phyloP scores from a whole-genome alignment of 92 coral and sea anemone genomes.

The Epizoanthus ramosus region DNA sequence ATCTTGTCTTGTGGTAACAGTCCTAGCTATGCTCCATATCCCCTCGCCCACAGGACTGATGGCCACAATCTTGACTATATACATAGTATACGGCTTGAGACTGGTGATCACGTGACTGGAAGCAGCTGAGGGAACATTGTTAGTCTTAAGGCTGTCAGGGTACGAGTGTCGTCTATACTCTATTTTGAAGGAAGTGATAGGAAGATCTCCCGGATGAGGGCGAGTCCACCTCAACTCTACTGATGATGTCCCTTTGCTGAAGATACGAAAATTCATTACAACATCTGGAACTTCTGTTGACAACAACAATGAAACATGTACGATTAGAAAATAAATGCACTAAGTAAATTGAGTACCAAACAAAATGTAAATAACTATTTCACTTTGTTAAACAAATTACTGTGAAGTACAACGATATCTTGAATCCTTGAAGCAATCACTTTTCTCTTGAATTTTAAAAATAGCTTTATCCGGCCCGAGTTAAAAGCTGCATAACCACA shows the following conservation, averaged over 20 bases:
- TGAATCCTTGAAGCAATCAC: too few relatives aligned
- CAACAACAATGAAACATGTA: too few relatives aligned
- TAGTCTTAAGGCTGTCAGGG: not conserved
- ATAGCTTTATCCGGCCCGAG: too few relatives aligned
- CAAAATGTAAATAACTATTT: too few relatives aligned
- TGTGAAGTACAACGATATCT: too few relatives aligned
- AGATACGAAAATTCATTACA: not conserved
- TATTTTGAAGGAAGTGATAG: conserved; percentile 1
- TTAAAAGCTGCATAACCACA: too few relatives aligned
- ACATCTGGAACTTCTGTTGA: conserved; percentile 11
- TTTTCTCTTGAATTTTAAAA: too few relatives aligned
- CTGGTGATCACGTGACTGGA: not conserved
- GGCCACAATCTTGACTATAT: conserved; percentile 31
- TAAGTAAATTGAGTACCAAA: too few relatives aligned
- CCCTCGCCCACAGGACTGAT: conserved; percentile 45
- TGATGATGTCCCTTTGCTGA: not conserved
- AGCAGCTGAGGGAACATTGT: conserved; percentile 1
- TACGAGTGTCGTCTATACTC: not conserved
- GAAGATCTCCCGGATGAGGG: not conserved
- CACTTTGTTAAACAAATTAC: too few relatives aligned
- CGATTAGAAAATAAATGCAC: too few relatives aligned
- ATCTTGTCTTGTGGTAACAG: conserved; percentile 7
- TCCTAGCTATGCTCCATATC: conserved; percentile 30
- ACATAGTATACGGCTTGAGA: conserved; percentile 44
- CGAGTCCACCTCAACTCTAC: not conserved